Percentiles rank a stretch among this genome's conserved stretches.
phyloP scores from a whole-genome alignment of 2,113 vertebrate genomes.

The Anolis sagrei region DNA sequence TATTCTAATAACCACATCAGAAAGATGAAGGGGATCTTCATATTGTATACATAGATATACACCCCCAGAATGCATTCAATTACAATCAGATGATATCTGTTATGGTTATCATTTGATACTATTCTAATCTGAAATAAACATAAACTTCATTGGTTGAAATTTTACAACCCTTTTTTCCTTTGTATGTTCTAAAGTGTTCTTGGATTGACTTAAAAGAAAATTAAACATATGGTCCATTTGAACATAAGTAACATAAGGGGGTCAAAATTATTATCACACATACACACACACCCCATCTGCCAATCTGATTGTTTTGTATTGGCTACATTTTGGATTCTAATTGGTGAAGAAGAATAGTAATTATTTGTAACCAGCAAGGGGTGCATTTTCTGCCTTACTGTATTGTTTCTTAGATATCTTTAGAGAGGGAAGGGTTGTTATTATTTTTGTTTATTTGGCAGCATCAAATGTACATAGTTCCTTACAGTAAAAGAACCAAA shows the following conservation, averaged over 20 bases:
- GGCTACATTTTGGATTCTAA: conserved; percentile 45
- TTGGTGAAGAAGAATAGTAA: conserved; percentile 33
- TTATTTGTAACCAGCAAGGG: conserved; percentile 56
- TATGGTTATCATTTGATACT: conserved; percentile 56
- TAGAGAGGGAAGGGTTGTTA: too few relatives aligned
- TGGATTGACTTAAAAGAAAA: conserved; percentile 76
- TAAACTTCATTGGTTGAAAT: conserved; percentile 62
- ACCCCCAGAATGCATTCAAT: conserved; percentile 25
- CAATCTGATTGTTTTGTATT: conserved; percentile 67
- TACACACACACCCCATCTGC: too few relatives aligned
- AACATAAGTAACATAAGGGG: conserved; percentile 60
- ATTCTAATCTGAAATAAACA: conserved; percentile 70
- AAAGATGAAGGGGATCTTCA: background rate
- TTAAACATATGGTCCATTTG: conserved; percentile 72
- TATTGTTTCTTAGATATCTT: background rate
- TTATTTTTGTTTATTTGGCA: too few relatives aligned
- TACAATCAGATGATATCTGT: conserved; percentile 64
- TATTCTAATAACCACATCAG: conserved; percentile 12
- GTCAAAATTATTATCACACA: conserved; percentile 54
- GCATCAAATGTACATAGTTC: too few relatives aligned
- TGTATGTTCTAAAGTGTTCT: conserved; percentile 70
- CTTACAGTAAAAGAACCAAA: too few relatives aligned
- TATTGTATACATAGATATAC: background rate
- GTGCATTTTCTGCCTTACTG: conserved; percentile 12
- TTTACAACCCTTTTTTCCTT: conserved; percentile 63